Conservation (phyloP, 1,140 invertebrate genomes). For the Lepidostoma basale region DNA sequence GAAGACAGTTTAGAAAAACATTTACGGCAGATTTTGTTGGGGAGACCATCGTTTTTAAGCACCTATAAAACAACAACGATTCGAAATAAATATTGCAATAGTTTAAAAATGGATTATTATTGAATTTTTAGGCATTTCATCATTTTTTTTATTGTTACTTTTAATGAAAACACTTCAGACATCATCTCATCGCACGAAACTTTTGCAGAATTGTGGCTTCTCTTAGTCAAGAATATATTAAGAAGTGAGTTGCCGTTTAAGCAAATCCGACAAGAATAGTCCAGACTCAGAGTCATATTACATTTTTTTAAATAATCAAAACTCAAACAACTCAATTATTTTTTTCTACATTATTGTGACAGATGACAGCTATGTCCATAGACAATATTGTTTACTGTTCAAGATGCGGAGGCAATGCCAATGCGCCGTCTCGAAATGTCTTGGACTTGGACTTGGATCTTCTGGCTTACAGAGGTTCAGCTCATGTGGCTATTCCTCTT, state of each 20-base stretch:
- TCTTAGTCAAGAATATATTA: constrained; percentile 3
- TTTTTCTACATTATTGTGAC: constrained; percentile 9
- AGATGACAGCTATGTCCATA: not conserved
- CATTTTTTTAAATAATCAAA: not conserved
- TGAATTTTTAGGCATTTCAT: not conserved
- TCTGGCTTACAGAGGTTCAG: no score
- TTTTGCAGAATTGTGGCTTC: constrained; percentile 7
- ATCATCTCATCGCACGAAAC: constrained; percentile 12
- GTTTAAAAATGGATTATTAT: not conserved
- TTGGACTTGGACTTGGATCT: no score
- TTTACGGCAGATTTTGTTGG: constrained; percentile 7
- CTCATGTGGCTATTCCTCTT: no score
- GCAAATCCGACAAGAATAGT: constrained; percentile 8
- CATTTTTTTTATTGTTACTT: not conserved
- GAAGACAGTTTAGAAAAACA: constrained; percentile 17
- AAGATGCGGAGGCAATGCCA: no score
- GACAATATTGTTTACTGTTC: no score
- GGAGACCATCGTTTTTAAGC: not conserved
- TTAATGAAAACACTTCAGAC: not conserved
- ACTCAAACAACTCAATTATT: not conserved
- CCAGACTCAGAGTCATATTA: not conserved
- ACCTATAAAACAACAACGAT: not conserved
- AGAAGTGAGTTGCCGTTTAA: not conserved
- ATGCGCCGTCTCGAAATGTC: no score
- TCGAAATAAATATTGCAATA: not conserved